phyloP scores from a whole-genome alignment of 53 echinoderm and acorn worm species.

The Antedon mediterranea region DNA sequence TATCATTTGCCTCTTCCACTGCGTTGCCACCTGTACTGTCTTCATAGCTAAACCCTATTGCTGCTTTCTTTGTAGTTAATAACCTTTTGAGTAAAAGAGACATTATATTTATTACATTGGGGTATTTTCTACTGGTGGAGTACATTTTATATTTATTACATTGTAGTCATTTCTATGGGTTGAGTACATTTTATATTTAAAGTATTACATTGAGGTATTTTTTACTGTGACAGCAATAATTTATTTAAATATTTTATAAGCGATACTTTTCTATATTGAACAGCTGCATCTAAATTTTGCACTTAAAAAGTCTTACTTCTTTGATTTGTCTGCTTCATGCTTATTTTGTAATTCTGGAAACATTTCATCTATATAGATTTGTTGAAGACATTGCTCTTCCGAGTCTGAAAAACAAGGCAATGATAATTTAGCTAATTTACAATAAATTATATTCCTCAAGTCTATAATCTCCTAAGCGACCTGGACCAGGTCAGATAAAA shows the following conservation, averaged over 20 bases:
- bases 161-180: too few relatives aligned
- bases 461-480: too few relatives aligned
- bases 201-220: too few relatives aligned
- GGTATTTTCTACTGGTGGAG: too few relatives aligned
- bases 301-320: slow-evolving; percentile 26
- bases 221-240: too few relatives aligned
- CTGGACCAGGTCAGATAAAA: too few relatives aligned
- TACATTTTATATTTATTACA: too few relatives aligned
- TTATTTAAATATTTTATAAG: too few relatives aligned
- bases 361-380: slow-evolving; percentile 78
- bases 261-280: neutral
- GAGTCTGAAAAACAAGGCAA: slow-evolving; percentile 54
- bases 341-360: slow-evolving; percentile 66
- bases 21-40: slow-evolving; percentile 17
- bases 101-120: too few relatives aligned
- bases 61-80: slow-evolving; percentile 56
- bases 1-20: slow-evolving; percentile 7
- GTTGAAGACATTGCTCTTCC: slow-evolving; percentile 91
- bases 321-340: slow-evolving; percentile 58
- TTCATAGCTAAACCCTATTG: slow-evolving; percentile 86
- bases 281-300: neutral
- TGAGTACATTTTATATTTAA: too few relatives aligned
- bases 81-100: slow-evolving; percentile 21
- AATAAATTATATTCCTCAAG: too few relatives aligned
- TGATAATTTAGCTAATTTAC: too few relatives aligned